Base-by-base conservation (phyloP, 2,113 vertebrate species). In the Sminthopsis crassicaudata region DNA sequence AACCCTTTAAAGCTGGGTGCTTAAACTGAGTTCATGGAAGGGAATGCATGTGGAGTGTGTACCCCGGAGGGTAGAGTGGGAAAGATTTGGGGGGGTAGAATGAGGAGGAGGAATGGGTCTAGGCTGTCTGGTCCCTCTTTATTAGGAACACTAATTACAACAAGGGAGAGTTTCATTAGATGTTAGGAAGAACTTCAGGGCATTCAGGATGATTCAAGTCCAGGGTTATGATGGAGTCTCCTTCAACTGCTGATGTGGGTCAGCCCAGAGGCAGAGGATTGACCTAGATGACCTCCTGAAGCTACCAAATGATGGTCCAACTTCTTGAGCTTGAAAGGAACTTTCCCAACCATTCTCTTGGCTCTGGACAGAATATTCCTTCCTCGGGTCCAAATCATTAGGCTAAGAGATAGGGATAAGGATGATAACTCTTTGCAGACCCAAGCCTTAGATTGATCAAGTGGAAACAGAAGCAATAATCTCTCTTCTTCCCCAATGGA, bases 141-240 rank as follows among this genome's bases (percentile, higher is more conserved):
- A 46, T 46, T 55, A 93, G 50, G 53, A 84, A 2, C 92, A 42
- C 91, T 51, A 48, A 55, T 16, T 46, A 57, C 42, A 50, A 42
- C 90, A 50, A 67, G 14, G 90, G 30, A 50, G 27, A 94, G 53
- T 92, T 84, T 93, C 55, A 24, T 50, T 48, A 93, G 53, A 95
- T 84, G 67, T 42, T 23, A 53, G 25, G 89, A 55, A 60, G 23
- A 1, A 22, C 2, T 46, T 46, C 48, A 53, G 36, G 89, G 10
- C 16, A 10, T 42, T 30, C 51, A 52, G 51, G 55, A 67, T 42
- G 54, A 24, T 93, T 93, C 92, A n/a, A 52, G 67, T 92, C 92
- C 92, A 50, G 19, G n/a, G 51, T 53, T 53, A 91, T 36, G 16
- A 42, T 46, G 1, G n/a, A 55, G 36, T 7, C 54, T n/a, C 84